Evolutionary conservation across 2,888 invertebrate genomes (phyloP).

Genomic region (Andrena bucephala): DNA sequence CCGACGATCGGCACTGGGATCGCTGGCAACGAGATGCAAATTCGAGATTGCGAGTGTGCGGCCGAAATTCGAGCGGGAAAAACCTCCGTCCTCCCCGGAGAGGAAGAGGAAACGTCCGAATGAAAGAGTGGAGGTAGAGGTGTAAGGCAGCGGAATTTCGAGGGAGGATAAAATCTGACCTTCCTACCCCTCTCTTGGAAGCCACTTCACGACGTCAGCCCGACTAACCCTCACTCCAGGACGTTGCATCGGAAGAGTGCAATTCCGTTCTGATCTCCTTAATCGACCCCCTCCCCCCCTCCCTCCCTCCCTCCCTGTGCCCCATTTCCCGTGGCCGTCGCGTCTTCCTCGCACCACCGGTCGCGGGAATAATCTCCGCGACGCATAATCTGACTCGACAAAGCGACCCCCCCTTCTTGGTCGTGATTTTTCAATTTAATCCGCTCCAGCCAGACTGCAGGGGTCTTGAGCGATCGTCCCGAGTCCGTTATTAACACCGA

Average conservation of each 20-base stretch:
- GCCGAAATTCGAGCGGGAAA: conserved; percentile 51
- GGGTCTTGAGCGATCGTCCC: conserved; percentile 9
- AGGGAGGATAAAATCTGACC: conserved; percentile 57
- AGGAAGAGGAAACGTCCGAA: conserved; percentile 26
- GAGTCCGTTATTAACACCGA: conserved; percentile 11
- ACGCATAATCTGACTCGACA: conserved; percentile 61
- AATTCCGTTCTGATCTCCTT: conserved; percentile 56
- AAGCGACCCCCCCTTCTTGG: conserved; percentile 36
- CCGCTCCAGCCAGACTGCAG: conserved; percentile 13
- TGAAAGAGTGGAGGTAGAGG: background rate
- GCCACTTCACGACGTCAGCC: conserved; percentile 46
- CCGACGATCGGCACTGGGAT: conserved; percentile 37
- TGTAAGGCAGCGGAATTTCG: conserved; percentile 46
- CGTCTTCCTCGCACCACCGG: conserved; percentile 13
- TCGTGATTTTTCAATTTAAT: conserved; percentile 63
- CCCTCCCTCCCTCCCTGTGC: background rate
- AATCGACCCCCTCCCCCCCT: conserved; percentile 45
- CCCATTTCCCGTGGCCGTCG: conserved; percentile 10
- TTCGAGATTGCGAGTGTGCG: conserved; percentile 46
- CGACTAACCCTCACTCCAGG: conserved; percentile 20
- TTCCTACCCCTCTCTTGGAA: conserved; percentile 10
- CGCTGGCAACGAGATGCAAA: conserved; percentile 61
- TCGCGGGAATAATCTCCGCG: conserved; percentile 44
- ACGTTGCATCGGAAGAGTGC: conserved; percentile 56
- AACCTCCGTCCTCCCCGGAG: background rate